A percentile compares a stretch with the other conserved stretches of the same genome.
phyloP scores from a whole-genome alignment of 2,797 vertebrate genomes.

The Artibeus jamaicensis region DNA sequence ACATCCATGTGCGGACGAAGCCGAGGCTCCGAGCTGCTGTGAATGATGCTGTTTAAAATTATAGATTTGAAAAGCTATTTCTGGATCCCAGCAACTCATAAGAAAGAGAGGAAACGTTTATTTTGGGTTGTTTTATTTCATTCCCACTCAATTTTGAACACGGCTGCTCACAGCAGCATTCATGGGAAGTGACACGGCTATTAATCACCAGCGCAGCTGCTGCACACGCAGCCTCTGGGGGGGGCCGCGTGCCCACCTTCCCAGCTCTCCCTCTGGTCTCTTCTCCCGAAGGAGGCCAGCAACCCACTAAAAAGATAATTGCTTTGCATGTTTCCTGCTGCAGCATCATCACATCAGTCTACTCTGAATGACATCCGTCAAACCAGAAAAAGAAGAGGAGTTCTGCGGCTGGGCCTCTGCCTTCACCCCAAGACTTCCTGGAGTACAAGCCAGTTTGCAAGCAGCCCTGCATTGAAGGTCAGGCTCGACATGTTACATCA shows the following conservation, averaged over 20 bases:
- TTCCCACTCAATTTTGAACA: constrained; percentile 59
- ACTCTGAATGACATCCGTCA: constrained; percentile 20
- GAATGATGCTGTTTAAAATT: constrained; percentile 56
- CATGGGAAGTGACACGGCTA: constrained; percentile 63
- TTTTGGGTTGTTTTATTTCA: constrained; percentile 71
- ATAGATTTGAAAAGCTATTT: constrained; percentile 61
- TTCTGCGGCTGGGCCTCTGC: not conserved
- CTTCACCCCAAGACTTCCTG: not conserved
- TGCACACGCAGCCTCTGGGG: constrained; percentile 15
- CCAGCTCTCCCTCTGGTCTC: constrained; percentile 50
- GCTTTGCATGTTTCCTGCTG: constrained; percentile 60
- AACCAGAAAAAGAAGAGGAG: not conserved
- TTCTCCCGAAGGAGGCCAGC: constrained; percentile 69
- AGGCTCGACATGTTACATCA: not conserved
- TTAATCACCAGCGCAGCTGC: constrained; percentile 70
- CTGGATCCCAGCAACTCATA: constrained; percentile 40
- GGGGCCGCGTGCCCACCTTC: not conserved
- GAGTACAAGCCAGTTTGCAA: not conserved
- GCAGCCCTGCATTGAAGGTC: not conserved
- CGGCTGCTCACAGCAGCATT: constrained; percentile 62
- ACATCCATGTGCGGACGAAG: not conserved
- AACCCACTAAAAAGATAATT: constrained; percentile 78
- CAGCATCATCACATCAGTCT: constrained; percentile 53
- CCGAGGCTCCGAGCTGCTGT: not conserved
- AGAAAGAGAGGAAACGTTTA: constrained; percentile 65